Conservation (phyloP, 2,888 invertebrate genomes). For the Portevinia maculata region DNA sequence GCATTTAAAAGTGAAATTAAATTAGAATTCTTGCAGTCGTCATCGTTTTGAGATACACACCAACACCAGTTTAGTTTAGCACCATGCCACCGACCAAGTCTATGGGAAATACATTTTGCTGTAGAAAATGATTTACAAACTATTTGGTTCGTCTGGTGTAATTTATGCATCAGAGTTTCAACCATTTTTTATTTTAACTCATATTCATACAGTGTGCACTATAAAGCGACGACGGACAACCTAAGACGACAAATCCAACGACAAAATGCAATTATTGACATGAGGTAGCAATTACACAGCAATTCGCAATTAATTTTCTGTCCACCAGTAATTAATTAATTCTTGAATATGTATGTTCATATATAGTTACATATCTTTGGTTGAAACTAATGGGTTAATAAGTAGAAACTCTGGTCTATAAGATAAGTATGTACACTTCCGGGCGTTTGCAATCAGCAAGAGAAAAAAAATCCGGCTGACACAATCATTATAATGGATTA, state of each 20-base stretch:
- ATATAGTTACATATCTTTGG: conserved; percentile 5
- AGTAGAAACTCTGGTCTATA: conserved; percentile 44
- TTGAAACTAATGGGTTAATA: conserved; percentile 63
- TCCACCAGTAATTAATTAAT: conserved; percentile 72
- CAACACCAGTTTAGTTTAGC: conserved; percentile 3
- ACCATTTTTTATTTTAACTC: conserved; percentile 20
- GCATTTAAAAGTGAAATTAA: conserved; percentile 73
- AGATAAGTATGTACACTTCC: conserved; percentile 65
- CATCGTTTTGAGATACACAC: conserved; percentile 28
- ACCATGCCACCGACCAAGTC: conserved; percentile 18
- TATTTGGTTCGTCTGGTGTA: conserved; percentile 34
- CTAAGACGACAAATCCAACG: conserved; percentile 10
- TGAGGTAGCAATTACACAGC: conserved; percentile 73
- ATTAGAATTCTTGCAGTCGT: conserved; percentile 56
- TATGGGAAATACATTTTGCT: conserved; percentile 56
- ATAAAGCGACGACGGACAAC: conserved; percentile 4
- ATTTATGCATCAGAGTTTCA: conserved; percentile 63
- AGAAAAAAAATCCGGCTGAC: conserved; percentile 45
- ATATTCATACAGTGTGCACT: conserved; percentile 5
- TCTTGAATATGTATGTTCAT: conserved; percentile 3
- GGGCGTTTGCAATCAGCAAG: conserved; percentile 38
- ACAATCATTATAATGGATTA: conserved; percentile 61
- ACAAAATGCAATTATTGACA: conserved; percentile 72
- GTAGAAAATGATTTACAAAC: conserved; percentile 53
- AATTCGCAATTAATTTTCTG: conserved; percentile 73